Conservation (phyloP, 2,797 vertebrate species). For the Macropodus opercularis region DNA sequence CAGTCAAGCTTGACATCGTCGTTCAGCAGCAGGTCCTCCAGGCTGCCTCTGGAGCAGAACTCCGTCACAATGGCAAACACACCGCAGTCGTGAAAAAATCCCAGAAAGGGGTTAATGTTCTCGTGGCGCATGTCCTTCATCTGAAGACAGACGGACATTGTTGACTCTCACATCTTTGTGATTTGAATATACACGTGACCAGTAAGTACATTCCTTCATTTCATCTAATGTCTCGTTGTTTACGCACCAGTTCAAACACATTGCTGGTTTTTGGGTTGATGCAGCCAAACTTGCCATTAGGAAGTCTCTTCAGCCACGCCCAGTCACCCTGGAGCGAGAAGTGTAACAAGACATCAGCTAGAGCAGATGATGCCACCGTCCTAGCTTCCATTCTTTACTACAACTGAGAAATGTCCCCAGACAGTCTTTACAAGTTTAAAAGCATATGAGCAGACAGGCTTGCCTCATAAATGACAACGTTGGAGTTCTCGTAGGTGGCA, state of each 20-base stretch:
- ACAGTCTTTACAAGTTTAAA: background rate
- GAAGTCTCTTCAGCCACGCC: conserved; percentile 86
- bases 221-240: background rate
- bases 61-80: conserved; percentile 90
- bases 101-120: conserved; percentile 90
- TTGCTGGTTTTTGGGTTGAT: conserved; percentile 81
- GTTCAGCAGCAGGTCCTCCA: conserved; percentile 89
- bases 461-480: conserved; percentile 83
- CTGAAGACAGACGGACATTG: conserved; percentile 68
- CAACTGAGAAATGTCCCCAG: background rate
- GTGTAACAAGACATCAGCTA: background rate
- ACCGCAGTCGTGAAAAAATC: conserved; percentile 89
- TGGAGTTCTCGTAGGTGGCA: conserved; percentile 84
- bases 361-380: background rate
- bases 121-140: conserved; percentile 92
- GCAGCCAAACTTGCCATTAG: conserved; percentile 72
- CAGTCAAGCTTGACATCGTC: conserved; percentile 91
- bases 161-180: background rate
- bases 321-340: conserved; percentile 81
- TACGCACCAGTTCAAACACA: conserved; percentile 81
- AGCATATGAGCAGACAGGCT: background rate
- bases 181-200: too few species aligned
- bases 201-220: background rate
- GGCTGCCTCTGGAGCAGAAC: conserved; percentile 89
- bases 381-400: background rate